Evolutionary conservation across 2,113 vertebrate species (phyloP).

Genomic region (Salvelinus fontinalis): DNA sequence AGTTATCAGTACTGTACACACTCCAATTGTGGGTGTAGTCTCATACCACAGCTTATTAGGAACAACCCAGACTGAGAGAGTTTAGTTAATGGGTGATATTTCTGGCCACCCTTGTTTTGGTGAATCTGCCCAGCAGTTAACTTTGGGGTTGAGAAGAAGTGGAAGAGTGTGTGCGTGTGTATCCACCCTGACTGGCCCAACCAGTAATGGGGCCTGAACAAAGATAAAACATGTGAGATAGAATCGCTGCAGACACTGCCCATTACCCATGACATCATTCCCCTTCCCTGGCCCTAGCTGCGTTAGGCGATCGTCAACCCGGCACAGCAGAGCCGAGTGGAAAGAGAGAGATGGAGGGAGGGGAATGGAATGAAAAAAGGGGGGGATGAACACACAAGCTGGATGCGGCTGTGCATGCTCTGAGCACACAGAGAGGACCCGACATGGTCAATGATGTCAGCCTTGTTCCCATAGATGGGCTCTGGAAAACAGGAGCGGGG

Average conservation of each 20-base stretch:
- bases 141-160: constrained; percentile 35
- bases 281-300: constrained; percentile 7
- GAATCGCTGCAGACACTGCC: constrained; percentile 63
- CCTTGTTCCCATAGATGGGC: constrained; percentile 66
- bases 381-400: constrained; percentile 62
- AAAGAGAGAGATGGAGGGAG: constrained; percentile 28
- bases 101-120: constrained; percentile 62
- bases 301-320: constrained; percentile 35
- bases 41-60: constrained; percentile 34
- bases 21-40: too few species aligned
- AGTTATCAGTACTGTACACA: too few species aligned
- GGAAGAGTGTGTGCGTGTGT: too few species aligned
- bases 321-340: constrained; percentile 36
- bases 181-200: constrained; percentile 30
- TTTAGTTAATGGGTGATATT: not conserved
- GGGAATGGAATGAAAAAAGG: constrained; percentile 40
- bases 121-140: constrained; percentile 20
- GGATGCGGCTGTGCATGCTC: constrained; percentile 52
- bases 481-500: constrained; percentile 58
- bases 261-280: constrained; percentile 74
- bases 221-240: constrained; percentile 79
- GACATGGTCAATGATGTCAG: constrained; percentile 71
- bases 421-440: constrained; percentile 63
- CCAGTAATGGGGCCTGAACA: constrained; percentile 66
- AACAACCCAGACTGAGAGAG: constrained; percentile 25